A percentile compares a stretch with the other conserved stretches of the same genome.
These are phyloP conservation scores for Diorhabda elongata DNA, from an alignment of 1,140 invertebrate genomes.

Conservation along the genomic window DNA sequence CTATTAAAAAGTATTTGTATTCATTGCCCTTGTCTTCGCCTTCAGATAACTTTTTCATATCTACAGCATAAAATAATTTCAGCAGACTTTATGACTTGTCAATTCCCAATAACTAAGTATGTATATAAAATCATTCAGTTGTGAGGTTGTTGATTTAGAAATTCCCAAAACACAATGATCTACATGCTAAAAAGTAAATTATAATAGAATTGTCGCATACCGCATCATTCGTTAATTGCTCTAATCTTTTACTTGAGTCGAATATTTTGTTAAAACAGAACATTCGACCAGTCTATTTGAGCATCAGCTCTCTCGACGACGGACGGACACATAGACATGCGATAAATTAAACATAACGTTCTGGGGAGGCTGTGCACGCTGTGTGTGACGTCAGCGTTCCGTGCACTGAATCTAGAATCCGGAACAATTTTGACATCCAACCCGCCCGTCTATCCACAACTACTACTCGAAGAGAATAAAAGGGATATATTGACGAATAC, in stretches of 20 bases:
- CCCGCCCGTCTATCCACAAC: slow-evolving; percentile 1
- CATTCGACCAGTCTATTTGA: not conserved
- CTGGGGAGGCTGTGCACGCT: slow-evolving; percentile 12
- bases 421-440: slow-evolving; percentile 10
- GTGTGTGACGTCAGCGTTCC: slow-evolving; percentile 15
- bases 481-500: no score
- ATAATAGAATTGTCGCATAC: no score
- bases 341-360: slow-evolving; percentile 16
- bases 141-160: not conserved
- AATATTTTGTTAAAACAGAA: no score
- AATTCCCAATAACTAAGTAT: no score
- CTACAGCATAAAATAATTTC: no score
- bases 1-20: no score
- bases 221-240: no score
- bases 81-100: no score
- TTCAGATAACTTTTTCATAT: no score
- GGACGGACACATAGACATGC: slow-evolving; percentile 10
- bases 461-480: not conserved
- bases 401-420: slow-evolving; percentile 13
- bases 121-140: no score
- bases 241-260: no score
- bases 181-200: not conserved
- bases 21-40: no score
- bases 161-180: not conserved
- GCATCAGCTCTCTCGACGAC: not conserved